Conservation (phyloP, 2,888 invertebrate species). For the Pteria penguin region DNA sequence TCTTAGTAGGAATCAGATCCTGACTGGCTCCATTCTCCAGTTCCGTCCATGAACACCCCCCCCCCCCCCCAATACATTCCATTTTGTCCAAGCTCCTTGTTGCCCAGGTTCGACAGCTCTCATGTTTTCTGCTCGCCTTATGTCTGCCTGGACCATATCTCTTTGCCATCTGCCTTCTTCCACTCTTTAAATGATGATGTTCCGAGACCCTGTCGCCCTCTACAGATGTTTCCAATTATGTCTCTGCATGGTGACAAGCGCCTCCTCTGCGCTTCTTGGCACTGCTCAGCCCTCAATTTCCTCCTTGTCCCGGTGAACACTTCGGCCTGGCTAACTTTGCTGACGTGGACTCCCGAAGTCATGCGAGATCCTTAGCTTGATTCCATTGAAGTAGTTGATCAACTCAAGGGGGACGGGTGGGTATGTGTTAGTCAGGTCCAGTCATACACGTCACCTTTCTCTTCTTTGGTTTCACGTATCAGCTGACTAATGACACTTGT, state of each 20-base stretch:
- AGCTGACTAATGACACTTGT: too few species aligned
- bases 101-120: background rate
- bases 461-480: slow-evolving; percentile 8
- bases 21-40: slow-evolving; percentile 11
- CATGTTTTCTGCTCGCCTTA: background rate
- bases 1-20: slow-evolving; percentile 6
- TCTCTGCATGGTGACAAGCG: background rate
- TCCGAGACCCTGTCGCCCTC: background rate
- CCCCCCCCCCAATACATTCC: background rate
- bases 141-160: slow-evolving; percentile 7
- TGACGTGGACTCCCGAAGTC: background rate
- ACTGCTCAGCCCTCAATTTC: background rate
- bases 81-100: background rate
- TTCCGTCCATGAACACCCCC: slow-evolving; percentile 3
- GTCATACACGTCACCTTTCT: background rate
- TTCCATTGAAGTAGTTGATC: too few species aligned
- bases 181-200: background rate
- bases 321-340: too few species aligned
- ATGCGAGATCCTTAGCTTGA: too few species aligned
- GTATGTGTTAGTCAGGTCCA: too few species aligned
- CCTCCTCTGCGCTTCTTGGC: background rate
- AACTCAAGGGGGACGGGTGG: too few species aligned
- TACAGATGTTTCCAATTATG: background rate
- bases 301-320: background rate
- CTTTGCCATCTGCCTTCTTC: background rate